A percentile compares a stretch with the other conserved stretches of the same genome.
Conservation (phyloP, 2,797 vertebrate species). For the Apogon hyalosoma region DNA sequence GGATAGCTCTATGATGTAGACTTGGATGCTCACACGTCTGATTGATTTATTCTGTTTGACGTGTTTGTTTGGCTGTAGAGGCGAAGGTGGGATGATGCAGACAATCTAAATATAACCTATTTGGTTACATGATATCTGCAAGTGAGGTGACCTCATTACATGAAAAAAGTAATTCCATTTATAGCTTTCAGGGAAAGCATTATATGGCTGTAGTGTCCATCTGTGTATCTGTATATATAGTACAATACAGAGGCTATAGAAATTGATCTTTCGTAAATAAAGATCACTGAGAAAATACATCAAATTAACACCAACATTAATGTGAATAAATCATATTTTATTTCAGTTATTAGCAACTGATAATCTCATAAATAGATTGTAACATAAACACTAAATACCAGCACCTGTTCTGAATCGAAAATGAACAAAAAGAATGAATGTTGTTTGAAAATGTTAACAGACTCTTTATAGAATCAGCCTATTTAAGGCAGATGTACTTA, state of each 20-base stretch:
- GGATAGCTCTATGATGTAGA: slow-evolving; percentile 38
- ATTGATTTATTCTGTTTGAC: slow-evolving; percentile 58
- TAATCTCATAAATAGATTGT: too few species aligned
- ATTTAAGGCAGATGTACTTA: slow-evolving; percentile 60
- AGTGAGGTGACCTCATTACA: slow-evolving; percentile 78
- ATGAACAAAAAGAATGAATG: slow-evolving; percentile 24
- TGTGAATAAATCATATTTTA: neutral
- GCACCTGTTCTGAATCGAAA: slow-evolving; percentile 14
- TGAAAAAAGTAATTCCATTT: slow-evolving; percentile 75
- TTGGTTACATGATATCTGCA: slow-evolving; percentile 69
- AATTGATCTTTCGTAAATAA: slow-evolving; percentile 14
- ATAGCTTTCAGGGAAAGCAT: slow-evolving; percentile 72
- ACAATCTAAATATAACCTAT: slow-evolving; percentile 73
- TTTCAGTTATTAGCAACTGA: neutral
- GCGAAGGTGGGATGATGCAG: slow-evolving; percentile 69
- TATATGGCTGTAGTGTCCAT: slow-evolving; percentile 49
- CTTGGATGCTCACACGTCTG: slow-evolving; percentile 23
- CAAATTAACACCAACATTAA: neutral
- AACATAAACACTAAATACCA: neutral
- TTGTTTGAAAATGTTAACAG: slow-evolving; percentile 25
- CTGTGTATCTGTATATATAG: slow-evolving; percentile 48
- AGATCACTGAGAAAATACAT: slow-evolving; percentile 2
- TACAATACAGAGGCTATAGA: slow-evolving; percentile 40
- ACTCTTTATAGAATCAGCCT: slow-evolving; percentile 33
- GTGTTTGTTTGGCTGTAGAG: slow-evolving; percentile 66